Evolutionary conservation across 2,797 vertebrate species (phyloP).

Genomic region (Pangasius djambal): DNA sequence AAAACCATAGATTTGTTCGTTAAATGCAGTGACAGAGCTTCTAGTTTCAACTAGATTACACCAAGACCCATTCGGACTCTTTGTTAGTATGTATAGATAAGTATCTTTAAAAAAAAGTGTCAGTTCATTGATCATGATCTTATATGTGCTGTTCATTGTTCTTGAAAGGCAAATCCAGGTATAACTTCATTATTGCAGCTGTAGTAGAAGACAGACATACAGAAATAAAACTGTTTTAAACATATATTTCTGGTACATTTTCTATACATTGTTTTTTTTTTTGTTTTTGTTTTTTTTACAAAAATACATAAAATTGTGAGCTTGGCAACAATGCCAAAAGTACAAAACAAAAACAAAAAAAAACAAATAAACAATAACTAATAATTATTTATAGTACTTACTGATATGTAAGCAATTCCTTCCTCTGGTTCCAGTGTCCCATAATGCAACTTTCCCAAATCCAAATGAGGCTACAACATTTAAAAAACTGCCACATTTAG

Average conservation of each 20-base stretch:
- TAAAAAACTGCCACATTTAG: slow-evolving; percentile 59
- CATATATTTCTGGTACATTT: background rate
- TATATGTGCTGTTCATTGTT: background rate
- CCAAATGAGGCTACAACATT: slow-evolving; percentile 64
- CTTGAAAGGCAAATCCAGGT: slow-evolving; percentile 23
- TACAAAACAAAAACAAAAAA: background rate
- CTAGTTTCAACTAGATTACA: background rate
- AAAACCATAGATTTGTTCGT: background rate
- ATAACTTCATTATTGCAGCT: slow-evolving; percentile 49
- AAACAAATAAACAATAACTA: background rate
- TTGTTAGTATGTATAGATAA: background rate
- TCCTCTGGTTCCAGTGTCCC: slow-evolving; percentile 61
- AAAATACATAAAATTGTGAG: background rate
- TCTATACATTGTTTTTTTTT: background rate
- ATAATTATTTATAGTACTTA: slow-evolving; percentile 59
- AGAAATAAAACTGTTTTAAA: background rate
- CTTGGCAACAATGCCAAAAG: background rate
- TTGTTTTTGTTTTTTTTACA: background rate
- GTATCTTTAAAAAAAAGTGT: background rate
- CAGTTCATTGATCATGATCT: background rate
- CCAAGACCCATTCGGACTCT: background rate
- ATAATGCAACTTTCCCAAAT: slow-evolving; percentile 50
- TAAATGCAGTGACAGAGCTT: background rate
- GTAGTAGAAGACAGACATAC: background rate
- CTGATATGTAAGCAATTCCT: slow-evolving; percentile 69